Conservation (phyloP, 1,140 invertebrate genomes). For the Ruditapes philippinarum region DNA sequence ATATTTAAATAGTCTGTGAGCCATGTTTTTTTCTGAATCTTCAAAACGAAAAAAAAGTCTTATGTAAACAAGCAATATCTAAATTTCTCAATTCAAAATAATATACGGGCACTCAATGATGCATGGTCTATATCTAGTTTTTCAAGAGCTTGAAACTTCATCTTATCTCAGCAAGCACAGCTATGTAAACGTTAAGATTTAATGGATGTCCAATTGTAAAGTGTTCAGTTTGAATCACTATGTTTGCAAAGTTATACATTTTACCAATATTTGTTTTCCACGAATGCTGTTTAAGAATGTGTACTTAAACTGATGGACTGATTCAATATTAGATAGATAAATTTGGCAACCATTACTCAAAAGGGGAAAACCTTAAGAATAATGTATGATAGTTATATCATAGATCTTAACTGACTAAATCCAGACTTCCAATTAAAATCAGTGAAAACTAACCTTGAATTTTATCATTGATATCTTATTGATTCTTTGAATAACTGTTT, state of each 20-base stretch:
- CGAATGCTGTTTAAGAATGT: constrained; percentile 54
- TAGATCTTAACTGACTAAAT: too few species aligned
- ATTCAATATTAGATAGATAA: not conserved
- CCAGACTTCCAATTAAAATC: too few species aligned
- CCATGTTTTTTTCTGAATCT: not conserved
- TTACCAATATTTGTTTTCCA: constrained; percentile 65
- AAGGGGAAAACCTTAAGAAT: not conserved
- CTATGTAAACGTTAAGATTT: constrained; percentile 54
- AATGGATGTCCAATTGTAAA: constrained; percentile 57
- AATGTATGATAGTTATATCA: too few species aligned
- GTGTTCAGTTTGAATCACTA: constrained; percentile 47
- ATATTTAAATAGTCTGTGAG: too few species aligned
- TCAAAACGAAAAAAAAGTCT: constrained; percentile 2
- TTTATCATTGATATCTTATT: too few species aligned
- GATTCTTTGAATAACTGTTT: too few species aligned
- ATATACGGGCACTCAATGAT: constrained; percentile 39
- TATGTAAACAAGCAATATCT: constrained; percentile 46
- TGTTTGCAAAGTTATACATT: constrained; percentile 61
- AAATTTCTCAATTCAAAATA: constrained; percentile 61
- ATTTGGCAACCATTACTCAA: not conserved
- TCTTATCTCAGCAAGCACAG: constrained; percentile 39
- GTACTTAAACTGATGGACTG: constrained; percentile 50
- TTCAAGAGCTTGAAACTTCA: constrained; percentile 44
- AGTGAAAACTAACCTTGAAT: too few species aligned
- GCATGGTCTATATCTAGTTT: constrained; percentile 38